Evolutionary conservation across 2,797 vertebrate species (phyloP).

Genomic region (Enteromius trimaculatus): DNA sequence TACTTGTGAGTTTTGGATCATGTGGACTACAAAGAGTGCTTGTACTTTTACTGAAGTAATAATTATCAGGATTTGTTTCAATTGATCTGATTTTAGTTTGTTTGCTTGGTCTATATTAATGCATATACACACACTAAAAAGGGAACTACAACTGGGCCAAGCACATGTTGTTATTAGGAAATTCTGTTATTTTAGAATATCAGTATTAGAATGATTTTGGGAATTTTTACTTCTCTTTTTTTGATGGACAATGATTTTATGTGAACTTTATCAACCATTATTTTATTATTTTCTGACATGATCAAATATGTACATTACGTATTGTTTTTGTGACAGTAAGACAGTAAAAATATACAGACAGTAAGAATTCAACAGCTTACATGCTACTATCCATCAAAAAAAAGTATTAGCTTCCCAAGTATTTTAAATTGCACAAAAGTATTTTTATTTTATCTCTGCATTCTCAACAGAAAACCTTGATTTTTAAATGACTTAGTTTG

Average conservation of each 20-base stretch:
- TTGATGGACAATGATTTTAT: background rate
- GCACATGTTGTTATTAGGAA: background rate
- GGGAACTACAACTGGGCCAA: background rate
- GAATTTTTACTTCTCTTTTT: background rate
- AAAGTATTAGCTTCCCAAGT: background rate
- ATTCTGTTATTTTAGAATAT: background rate
- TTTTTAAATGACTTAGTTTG: slow-evolving; percentile 64
- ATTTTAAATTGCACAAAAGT: slow-evolving; percentile 56
- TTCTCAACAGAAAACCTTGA: slow-evolving; percentile 38
- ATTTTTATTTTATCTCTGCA: slow-evolving; percentile 58
- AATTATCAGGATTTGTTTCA: background rate
- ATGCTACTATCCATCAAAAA: no score
- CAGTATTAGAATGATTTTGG: background rate
- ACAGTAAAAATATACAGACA: background rate
- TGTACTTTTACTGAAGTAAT: background rate
- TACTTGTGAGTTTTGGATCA: background rate
- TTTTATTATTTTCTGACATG: background rate
- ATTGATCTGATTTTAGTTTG: background rate
- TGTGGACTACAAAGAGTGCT: background rate
- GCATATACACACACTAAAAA: background rate
- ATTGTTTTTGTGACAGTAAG: background rate
- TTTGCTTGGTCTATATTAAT: background rate
- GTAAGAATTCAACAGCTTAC: background rate
- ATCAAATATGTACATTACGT: background rate
- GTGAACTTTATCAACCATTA: background rate